Percentiles rank a stretch among this genome's conserved stretches.
Conservation (phyloP, 2,888 invertebrate genomes). For the Trachelus stipa region DNA sequence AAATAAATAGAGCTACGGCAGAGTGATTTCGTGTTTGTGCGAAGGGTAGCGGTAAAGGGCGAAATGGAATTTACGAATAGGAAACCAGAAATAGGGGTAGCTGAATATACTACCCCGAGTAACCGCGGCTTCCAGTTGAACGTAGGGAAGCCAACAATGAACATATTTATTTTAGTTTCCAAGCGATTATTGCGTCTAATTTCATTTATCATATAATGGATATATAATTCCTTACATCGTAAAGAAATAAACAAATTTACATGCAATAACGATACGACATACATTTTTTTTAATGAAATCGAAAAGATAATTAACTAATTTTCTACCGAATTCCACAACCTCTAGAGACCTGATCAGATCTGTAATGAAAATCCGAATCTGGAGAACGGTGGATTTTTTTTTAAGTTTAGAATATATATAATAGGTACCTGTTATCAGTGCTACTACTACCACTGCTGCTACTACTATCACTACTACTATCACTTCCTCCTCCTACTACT, state of each 20-base stretch:
- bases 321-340: background rate
- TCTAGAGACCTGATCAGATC: background rate
- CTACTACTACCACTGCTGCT: too few relatives aligned
- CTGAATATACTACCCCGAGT: background rate
- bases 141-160: background rate
- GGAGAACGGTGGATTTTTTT: background rate
- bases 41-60: background rate
- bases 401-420: background rate
- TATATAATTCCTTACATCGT: background rate
- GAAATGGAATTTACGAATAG: background rate
- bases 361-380: background rate
- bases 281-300: background rate
- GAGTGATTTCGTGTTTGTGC: slow-evolving; percentile 33
- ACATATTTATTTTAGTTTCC: slow-evolving; percentile 49
- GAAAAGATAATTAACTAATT: background rate
- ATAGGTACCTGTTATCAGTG: background rate
- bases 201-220: slow-evolving; percentile 23
- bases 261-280: background rate
- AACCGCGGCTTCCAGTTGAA: background rate
- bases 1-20: slow-evolving; percentile 37
- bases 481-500: too few relatives aligned
- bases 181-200: slow-evolving; percentile 43
- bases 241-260: background rate
- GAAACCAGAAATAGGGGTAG: background rate
- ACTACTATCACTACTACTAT: background rate